These are phyloP conservation scores for Hypomesus transpacificus DNA, from an alignment of 2,113 vertebrate species.

Conservation along the genomic window DNA sequence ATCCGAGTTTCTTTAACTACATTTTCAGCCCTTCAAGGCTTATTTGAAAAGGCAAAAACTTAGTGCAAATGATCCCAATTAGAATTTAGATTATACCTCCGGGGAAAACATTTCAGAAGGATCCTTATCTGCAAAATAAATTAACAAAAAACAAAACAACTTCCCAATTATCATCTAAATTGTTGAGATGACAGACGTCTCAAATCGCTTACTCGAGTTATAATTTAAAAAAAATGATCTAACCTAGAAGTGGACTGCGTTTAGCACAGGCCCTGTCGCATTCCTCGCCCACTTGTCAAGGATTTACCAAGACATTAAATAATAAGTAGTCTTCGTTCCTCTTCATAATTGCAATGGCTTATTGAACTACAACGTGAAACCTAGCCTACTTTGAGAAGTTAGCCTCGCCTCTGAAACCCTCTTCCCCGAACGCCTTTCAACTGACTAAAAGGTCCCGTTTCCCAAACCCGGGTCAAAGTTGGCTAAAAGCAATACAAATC, in stretches of 20 bases:
- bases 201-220: conserved; percentile 28
- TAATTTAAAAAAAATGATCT: conserved; percentile 3
- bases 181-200: conserved; percentile 50
- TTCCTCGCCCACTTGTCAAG: not conserved
- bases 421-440: too few relatives aligned
- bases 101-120: conserved; percentile 64
- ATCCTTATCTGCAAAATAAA: conserved; percentile 72
- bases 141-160: conserved; percentile 71
- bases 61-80: conserved; percentile 74
- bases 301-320: not conserved
- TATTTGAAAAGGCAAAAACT: conserved; percentile 55
- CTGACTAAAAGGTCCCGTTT: conserved; percentile 1
- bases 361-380: too few relatives aligned
- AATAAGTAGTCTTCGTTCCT: not conserved
- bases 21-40: conserved; percentile 45
- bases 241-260: not conserved
- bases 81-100: conserved; percentile 75
- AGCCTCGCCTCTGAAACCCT: too few relatives aligned
- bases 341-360: too few relatives aligned
- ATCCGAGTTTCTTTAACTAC: conserved; percentile 44
- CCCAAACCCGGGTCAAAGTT: not conserved
- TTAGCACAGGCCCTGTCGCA: too few relatives aligned
- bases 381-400: too few relatives aligned
- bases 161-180: conserved; percentile 72
- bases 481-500: not conserved